Percentiles rank a stretch among this genome's conserved stretches.
Evolutionary conservation across 2,113 vertebrate species (phyloP).

Genomic region (Vulpes ferrilata): DNA sequence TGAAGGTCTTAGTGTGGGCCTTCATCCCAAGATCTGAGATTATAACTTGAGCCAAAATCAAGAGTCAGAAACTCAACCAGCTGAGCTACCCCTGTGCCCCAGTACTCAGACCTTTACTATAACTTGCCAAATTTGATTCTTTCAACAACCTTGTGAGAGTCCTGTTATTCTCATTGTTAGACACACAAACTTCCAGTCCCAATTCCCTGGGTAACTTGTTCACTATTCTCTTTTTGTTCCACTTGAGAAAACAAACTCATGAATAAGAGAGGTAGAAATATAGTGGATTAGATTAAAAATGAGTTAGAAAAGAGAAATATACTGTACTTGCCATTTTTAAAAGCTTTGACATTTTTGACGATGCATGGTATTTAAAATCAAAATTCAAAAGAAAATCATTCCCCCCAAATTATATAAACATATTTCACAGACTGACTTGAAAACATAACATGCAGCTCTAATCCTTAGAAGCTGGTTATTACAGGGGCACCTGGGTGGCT

Average conservation of each 20-base stretch:
- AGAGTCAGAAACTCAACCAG: neutral
- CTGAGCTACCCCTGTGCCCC: neutral
- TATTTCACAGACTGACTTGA: slow-evolving; percentile 22
- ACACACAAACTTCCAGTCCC: neutral
- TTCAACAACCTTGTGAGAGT: neutral
- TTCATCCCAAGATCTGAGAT: neutral
- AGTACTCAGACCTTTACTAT: neutral
- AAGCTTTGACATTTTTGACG: neutral
- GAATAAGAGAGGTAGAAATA: neutral
- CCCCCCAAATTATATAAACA: neutral
- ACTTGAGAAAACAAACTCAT: neutral
- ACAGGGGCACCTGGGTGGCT: no score
- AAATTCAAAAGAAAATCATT: neutral
- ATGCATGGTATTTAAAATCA: neutral
- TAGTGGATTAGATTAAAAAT: neutral
- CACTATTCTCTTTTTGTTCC: neutral
- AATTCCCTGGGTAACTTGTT: neutral
- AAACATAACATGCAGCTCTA: neutral
- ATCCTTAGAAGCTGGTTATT: neutral
- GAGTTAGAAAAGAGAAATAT: neutral
- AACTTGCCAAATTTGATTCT: neutral
- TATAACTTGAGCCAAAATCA: neutral
- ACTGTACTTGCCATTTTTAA: neutral
- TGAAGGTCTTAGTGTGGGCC: neutral
- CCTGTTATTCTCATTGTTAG: neutral